Base-by-base conservation (phyloP, 2,797 vertebrate species). In the Atherinosoma microstoma region DNA sequence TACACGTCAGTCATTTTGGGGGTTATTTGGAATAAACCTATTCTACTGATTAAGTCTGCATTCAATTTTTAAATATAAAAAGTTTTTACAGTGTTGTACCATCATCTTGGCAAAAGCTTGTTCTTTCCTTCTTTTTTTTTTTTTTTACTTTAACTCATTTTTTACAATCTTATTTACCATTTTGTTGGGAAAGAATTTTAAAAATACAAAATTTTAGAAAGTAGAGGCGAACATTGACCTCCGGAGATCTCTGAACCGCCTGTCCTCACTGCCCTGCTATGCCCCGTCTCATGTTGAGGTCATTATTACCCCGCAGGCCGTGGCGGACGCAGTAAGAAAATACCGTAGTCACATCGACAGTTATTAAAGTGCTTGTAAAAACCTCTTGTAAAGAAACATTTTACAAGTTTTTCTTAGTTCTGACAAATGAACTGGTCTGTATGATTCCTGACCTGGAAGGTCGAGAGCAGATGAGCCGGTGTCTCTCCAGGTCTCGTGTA, bases 291-390 rank as follows among this genome's bases (percentile, higher is more conserved):
- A 1, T 70, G 75, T 80, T 67, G 29, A 57, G 79, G 71, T 80
- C 84, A 57, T 79, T 54, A n/a, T 67, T 73, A 73, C 66, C 24
- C 4, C 61, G 32, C 40, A 70, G 76, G 64, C 63, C 61, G 71
- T 32, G 38, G 75, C 69, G 34, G 32, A 69, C 16, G 61, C 51
- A 64, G 73, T 80, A 89, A 83, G 70, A 84, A 62, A 91, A 90
- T 84, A 81, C 73, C 75, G 42, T 38, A 76, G 73, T 84, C 58
- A 74, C 62, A 79, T 47, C 73, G 80, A 84, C 83, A 75, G 74
- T 72, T 76, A 67, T 91, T 83, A 83, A 88, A 82, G 62, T 68
- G 70, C 87, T 83, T 91, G 87, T 92, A 91, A 93, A 93, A 70
- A 68, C 27, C 15, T 73, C 84, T 87, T 76, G 86, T 89, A 85